phyloP scores from a whole-genome alignment of 2,888 invertebrate genomes.

The Apotomis capreana region DNA sequence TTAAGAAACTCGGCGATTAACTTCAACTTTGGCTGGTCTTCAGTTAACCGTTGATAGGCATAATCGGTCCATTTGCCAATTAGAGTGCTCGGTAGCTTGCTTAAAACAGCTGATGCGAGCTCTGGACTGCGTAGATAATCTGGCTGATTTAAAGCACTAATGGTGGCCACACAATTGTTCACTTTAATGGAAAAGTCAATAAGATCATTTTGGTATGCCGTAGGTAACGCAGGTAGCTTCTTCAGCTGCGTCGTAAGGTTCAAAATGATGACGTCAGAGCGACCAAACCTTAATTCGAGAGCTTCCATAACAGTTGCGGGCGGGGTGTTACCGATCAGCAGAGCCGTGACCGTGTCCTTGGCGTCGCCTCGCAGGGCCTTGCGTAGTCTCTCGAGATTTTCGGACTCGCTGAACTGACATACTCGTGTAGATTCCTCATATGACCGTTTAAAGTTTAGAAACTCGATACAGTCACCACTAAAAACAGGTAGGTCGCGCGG shows the following conservation, averaged over 20 bases:
- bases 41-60: slow-evolving; percentile 33
- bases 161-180: slow-evolving; percentile 36
- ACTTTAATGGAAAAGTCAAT: slow-evolving; percentile 33
- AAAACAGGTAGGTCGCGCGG: slow-evolving; percentile 42
- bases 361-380: slow-evolving; percentile 44
- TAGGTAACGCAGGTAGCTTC: slow-evolving; percentile 37
- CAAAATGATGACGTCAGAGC: slow-evolving; percentile 36
- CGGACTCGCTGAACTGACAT: slow-evolving; percentile 40
- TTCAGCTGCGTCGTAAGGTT: slow-evolving; percentile 35
- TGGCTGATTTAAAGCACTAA: slow-evolving; percentile 30
- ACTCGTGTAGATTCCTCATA: slow-evolving; percentile 37
- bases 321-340: slow-evolving; percentile 44
- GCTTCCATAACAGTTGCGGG: slow-evolving; percentile 39
- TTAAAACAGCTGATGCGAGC: slow-evolving; percentile 28
- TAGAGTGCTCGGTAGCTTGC: slow-evolving; percentile 38
- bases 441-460: slow-evolving; percentile 40
- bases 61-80: slow-evolving; percentile 43
- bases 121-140: slow-evolving; percentile 34
- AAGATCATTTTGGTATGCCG: slow-evolving; percentile 33
- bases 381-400: slow-evolving; percentile 44
- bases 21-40: slow-evolving; percentile 33
- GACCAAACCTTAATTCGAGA: slow-evolving; percentile 36
- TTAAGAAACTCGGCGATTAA: slow-evolving; percentile 44
- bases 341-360: slow-evolving; percentile 45
- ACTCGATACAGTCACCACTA: slow-evolving; percentile 42